Conservation (phyloP, 2,888 invertebrate genomes). For the Tetragonula carbonaria region DNA sequence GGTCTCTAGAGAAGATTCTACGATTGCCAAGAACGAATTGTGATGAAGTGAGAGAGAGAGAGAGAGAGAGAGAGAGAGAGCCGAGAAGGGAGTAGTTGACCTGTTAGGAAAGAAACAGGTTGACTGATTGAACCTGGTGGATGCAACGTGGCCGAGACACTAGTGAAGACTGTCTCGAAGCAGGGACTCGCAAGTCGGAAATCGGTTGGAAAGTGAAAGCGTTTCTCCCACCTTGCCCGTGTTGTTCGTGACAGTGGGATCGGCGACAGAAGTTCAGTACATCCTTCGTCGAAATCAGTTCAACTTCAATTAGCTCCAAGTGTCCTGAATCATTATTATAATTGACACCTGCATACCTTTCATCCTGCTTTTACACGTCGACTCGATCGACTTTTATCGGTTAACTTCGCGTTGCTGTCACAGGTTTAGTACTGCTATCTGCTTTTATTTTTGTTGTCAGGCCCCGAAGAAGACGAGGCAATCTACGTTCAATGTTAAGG, state of each 20-base stretch:
- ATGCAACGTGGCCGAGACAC: conserved; percentile 26
- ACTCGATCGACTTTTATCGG: background rate
- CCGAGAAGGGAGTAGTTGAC: background rate
- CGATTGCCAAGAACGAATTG: background rate
- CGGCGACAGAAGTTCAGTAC: conserved; percentile 6
- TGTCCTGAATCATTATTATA: too few relatives aligned
- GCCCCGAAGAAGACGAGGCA: rapidly evolving
- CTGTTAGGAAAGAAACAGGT: conserved; percentile 3
- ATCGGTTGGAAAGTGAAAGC: conserved; percentile 35
- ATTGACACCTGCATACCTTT: background rate
- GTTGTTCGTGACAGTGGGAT: conserved; percentile 14
- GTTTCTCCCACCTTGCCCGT: conserved; percentile 41
- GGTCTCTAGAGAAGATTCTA: background rate
- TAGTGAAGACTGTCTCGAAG: conserved; percentile 36
- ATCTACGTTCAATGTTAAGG: too few relatives aligned
- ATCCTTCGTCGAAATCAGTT: background rate
- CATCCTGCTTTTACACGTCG: background rate
- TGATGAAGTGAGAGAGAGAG: background rate
- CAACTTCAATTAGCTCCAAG: background rate
- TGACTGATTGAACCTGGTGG: background rate
- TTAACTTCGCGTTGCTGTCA: background rate
- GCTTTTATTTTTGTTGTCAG: background rate
- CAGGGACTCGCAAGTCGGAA: conserved; percentile 18
- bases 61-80: background rate
- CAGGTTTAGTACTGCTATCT: background rate